Conservation (phyloP, 1,140 invertebrate genomes). For the Lycorma delicatula region DNA sequence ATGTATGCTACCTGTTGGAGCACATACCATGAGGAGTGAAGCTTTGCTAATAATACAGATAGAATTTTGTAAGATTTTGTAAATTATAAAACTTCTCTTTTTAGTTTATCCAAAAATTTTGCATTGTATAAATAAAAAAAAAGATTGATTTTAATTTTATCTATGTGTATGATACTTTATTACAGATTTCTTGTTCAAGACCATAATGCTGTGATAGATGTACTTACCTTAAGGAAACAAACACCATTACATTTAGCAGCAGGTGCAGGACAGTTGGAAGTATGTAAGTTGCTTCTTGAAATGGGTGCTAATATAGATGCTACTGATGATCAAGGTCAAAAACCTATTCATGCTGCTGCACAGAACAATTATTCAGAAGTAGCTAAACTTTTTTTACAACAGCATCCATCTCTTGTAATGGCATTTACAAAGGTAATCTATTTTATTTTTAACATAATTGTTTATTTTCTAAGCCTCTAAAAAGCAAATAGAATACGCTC, state of each 20-base stretch:
- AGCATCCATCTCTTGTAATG: constrained; percentile 89
- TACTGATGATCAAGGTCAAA: constrained; percentile 83
- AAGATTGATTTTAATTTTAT: not conserved
- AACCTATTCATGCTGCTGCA: constrained; percentile 86
- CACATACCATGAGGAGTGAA: too few species aligned
- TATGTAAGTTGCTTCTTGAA: constrained; percentile 87
- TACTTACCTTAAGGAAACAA: constrained; percentile 83
- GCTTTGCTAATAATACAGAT: too few species aligned
- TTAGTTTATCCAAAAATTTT: too few species aligned
- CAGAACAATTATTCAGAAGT: constrained; percentile 99
- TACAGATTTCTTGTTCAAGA: constrained; percentile 85
- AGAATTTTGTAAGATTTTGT: too few species aligned
- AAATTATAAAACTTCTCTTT: too few species aligned
- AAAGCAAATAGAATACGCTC: too few species aligned
- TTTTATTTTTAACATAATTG: too few species aligned
- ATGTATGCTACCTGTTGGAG: too few species aligned
- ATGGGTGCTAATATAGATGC: constrained; percentile 94
- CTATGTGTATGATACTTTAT: not conserved
- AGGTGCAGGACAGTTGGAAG: constrained; percentile 88
- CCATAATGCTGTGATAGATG: constrained; percentile 90
- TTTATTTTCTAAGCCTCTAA: too few species aligned
- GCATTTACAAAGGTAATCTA: constrained; percentile 69
- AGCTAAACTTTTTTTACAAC: constrained; percentile 92
- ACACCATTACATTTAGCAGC: constrained; percentile 84
- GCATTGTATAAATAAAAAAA: not conserved